A percentile compares a stretch with the other conserved stretches of the same genome.
phyloP scores from a whole-genome alignment of 2,888 invertebrate species.

The Emesis castigata region DNA sequence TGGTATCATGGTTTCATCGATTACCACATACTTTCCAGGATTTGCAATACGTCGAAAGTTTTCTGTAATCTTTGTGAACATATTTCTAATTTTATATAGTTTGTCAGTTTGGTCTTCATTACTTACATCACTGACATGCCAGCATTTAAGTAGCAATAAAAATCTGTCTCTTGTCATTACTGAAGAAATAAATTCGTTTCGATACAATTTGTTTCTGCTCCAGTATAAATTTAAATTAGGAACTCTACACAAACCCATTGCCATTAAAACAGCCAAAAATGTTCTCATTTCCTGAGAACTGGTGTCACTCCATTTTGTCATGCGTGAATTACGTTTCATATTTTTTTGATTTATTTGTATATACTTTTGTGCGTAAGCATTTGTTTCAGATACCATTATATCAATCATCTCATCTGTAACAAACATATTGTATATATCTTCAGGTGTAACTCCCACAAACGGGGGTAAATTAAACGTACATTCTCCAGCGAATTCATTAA shows the following conservation, averaged over 20 bases:
- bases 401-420: constrained; percentile 39
- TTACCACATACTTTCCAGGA: constrained; percentile 41
- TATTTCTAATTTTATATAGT: constrained; percentile 31
- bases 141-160: constrained; percentile 51
- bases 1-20: constrained; percentile 28
- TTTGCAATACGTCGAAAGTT: constrained; percentile 36
- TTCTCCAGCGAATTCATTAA: constrained; percentile 54
- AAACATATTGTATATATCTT: constrained; percentile 43
- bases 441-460: constrained; percentile 26
- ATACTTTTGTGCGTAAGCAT: constrained; percentile 49
- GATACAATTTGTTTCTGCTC: constrained; percentile 37
- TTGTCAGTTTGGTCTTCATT: constrained; percentile 24
- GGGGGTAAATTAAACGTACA: constrained; percentile 46
- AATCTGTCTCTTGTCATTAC: constrained; percentile 49
- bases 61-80: constrained; percentile 30
- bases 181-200: constrained; percentile 49
- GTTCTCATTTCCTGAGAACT: constrained; percentile 41
- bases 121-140: constrained; percentile 43
- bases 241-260: constrained; percentile 42
- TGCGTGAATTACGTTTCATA: constrained; percentile 53
- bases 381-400: constrained; percentile 49
- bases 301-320: constrained; percentile 35
- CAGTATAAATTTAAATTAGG: constrained; percentile 42
- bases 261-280: constrained; percentile 41
- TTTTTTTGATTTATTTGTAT: constrained; percentile 22